These are phyloP conservation scores for Linurgus olivaceus DNA, from an alignment of 2,797 vertebrate species.

Conservation along the genomic window DNA sequence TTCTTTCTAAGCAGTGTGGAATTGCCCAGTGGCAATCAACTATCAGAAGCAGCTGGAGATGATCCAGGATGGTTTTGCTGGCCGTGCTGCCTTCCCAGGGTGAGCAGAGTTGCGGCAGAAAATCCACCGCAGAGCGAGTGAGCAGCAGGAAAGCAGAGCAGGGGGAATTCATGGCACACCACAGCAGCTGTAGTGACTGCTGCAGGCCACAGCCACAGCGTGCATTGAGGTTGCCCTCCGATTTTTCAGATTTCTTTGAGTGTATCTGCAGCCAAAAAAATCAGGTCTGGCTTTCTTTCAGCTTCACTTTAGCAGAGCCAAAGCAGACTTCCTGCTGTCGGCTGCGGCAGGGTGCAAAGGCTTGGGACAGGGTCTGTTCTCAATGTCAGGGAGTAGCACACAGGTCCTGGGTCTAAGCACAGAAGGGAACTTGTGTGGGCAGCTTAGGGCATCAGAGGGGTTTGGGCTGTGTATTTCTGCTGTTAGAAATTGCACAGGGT, in stretches of 20 bases:
- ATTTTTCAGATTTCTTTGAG: background rate
- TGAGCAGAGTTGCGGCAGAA: background rate
- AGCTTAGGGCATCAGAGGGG: background rate
- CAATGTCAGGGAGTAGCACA: background rate
- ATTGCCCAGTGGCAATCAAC: background rate
- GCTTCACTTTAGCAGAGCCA: background rate
- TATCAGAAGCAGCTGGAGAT: background rate
- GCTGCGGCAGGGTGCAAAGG: background rate
- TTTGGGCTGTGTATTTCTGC: background rate
- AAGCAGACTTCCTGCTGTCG: background rate
- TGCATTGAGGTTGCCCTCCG: background rate
- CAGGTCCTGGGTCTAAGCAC: background rate
- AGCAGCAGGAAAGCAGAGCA: background rate
- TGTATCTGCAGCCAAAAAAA: background rate
- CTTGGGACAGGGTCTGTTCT: background rate
- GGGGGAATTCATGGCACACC: background rate
- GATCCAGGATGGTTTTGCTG: background rate
- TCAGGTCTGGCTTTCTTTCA: background rate
- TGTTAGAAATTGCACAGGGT: background rate
- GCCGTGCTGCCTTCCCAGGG: accelerated
- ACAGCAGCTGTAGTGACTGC: background rate
- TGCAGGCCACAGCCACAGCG: background rate
- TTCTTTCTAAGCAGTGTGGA: background rate
- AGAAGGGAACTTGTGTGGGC: background rate
- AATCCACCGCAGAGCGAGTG: accelerated